Percentiles rank a stretch among this genome's conserved stretches.
phyloP scores from a whole-genome alignment of 2,888 invertebrate species.

The Cosmia trapezina region DNA sequence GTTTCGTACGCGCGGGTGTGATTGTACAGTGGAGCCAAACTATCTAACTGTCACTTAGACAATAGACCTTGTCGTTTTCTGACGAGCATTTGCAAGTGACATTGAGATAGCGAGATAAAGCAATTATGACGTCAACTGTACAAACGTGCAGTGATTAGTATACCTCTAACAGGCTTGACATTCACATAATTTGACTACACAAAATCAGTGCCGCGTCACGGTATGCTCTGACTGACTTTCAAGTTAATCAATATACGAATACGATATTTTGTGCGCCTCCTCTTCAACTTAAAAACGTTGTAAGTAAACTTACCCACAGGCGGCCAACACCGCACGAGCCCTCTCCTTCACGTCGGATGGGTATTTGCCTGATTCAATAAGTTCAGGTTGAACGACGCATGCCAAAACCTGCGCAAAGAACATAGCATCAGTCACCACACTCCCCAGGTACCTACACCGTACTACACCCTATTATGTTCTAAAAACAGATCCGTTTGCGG shows the following conservation, averaged over 20 bases:
- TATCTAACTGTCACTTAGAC: background rate
- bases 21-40: no score
- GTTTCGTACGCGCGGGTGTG: no score
- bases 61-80: background rate
- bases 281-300: background rate
- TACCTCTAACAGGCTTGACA: background rate
- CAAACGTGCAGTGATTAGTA: background rate
- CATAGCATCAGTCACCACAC: background rate
- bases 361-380: conserved; percentile 93
- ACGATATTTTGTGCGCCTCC: background rate
- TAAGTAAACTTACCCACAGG: conserved; percentile 89
- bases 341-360: conserved; percentile 96
- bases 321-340: conserved; percentile 92
- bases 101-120: background rate
- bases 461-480: background rate
- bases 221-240: background rate
- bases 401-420: conserved; percentile 93
- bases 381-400: conserved; percentile 93
- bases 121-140: background rate
- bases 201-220: background rate
- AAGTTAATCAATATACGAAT: background rate
- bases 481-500: background rate
- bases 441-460: no score
- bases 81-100: background rate
- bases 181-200: background rate